Evolutionary conservation across 1,140 invertebrate species (phyloP), one percentile per base, ranked within the genome.

Genomic region (Atta cephalotes): DNA sequence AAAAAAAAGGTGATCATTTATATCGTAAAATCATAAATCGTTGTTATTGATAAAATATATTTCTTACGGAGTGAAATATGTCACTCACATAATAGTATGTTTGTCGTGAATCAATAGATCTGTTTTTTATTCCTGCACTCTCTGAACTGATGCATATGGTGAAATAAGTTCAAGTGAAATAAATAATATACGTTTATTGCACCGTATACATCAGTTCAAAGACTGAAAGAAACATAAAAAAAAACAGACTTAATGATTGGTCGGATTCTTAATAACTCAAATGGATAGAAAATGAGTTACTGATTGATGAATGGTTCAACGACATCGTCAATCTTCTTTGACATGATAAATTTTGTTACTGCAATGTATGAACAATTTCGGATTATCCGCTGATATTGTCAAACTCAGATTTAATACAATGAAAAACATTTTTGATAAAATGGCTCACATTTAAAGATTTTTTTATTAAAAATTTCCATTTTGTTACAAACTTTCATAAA

Each of bases 281-380:
- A 53, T 53, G 51, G 3, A 39, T 39, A 53, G n/a, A 14, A 82
- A 82, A 82, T 82, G 53, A 18, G 72, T 31, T 58, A 70, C 12
- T 39, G 25, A 71, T 81, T 82, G 79, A 82, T 18, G 68, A 82
- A 82, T 72, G 25, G 12, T 35, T 31, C 35, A 35, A 3, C 31
- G 1, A 71, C 16, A 39, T 70, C 63, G 45, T 82, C 66, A 60
- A 72, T 82, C 79, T 82, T 70, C 39, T 35, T 60, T 58, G 60
- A 72, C n/a, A 45, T 68, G 28, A 68, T 60, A 68, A 53, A 31
- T 82, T 82, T 72, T 58, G 12, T 25, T 28, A 58, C 68, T 21
- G 21, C 0, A 39, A 39, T 39, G 35, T 25, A 39, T 12, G 3
- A 60, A 60, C 28, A 70, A 60, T 60, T 12, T 25, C 9, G 51